Percentiles rank a stretch among this genome's conserved stretches.
These are phyloP conservation scores for Brachionus koreanus DNA, from an alignment of 1,140 invertebrate species.

Conservation along the genomic window DNA sequence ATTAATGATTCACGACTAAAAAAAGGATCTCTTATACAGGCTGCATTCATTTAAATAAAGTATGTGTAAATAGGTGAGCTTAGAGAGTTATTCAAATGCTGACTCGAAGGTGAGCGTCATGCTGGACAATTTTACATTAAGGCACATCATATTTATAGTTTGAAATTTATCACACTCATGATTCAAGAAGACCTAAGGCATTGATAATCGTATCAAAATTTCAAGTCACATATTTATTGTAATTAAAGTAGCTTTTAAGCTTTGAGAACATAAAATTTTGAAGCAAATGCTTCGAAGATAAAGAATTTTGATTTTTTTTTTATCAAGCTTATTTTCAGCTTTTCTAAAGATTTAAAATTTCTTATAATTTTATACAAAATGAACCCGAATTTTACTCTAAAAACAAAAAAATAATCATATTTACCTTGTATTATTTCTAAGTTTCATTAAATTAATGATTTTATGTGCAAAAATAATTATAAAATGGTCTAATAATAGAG, in stretches of 20 bases:
- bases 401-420: not conserved
- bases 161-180: not conserved
- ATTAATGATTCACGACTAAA: not conserved
- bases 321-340: not conserved
- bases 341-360: too few species aligned
- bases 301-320: not conserved
- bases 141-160: not conserved
- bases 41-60: not conserved
- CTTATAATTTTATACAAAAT: not conserved
- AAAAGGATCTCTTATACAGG: not conserved
- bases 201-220: not conserved
- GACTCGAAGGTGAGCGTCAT: not conserved
- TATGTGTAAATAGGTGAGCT: not conserved
- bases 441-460: too few species aligned
- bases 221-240: not conserved
- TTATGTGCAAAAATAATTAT: not conserved
- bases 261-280: not conserved
- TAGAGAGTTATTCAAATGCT: not conserved
- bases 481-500: not conserved
- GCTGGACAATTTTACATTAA: not conserved
- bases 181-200: not conserved
- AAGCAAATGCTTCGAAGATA: not conserved
- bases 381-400: not conserved
- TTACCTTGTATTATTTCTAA: not conserved
- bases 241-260: not conserved